These are phyloP conservation scores for Trialeurodes vaporariorum DNA, from an alignment of 1,140 invertebrate genomes.

Conservation along the genomic window DNA sequence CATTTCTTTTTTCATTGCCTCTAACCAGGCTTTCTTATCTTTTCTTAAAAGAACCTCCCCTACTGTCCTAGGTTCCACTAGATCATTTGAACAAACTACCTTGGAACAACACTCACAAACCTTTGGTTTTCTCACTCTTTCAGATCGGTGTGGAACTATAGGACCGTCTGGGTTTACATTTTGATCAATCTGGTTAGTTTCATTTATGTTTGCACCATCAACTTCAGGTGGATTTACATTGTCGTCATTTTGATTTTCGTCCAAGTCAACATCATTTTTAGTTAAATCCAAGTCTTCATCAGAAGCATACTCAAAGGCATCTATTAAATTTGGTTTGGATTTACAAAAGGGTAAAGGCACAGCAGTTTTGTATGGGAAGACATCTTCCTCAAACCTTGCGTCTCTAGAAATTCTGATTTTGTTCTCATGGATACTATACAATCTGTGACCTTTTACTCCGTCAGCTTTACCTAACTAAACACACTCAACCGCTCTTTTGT, in stretches of 20 bases:
- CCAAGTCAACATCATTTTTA: background rate
- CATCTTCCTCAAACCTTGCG: background rate
- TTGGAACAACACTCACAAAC: background rate
- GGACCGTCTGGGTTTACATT: background rate
- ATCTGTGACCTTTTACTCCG: background rate
- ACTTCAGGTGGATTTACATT: background rate
- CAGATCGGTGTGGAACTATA: background rate
- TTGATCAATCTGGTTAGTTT: background rate
- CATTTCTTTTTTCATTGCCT: constrained; percentile 9
- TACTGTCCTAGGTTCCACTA: background rate
- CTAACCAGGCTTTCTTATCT: background rate
- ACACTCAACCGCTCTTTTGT: background rate
- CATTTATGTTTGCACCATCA: background rate
- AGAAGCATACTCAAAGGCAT: background rate
- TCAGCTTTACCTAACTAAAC: background rate
- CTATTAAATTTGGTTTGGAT: background rate
- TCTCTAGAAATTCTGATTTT: background rate
- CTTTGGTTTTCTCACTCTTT: background rate
- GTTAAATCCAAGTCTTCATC: background rate
- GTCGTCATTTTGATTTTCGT: background rate
- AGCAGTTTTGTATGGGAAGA: background rate
- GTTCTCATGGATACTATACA: background rate
- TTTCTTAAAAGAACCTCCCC: background rate
- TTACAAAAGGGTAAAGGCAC: background rate
- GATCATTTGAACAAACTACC: background rate